Base-by-base conservation (phyloP, 2,113 vertebrate genomes). In the Larimichthys polyactis region DNA sequence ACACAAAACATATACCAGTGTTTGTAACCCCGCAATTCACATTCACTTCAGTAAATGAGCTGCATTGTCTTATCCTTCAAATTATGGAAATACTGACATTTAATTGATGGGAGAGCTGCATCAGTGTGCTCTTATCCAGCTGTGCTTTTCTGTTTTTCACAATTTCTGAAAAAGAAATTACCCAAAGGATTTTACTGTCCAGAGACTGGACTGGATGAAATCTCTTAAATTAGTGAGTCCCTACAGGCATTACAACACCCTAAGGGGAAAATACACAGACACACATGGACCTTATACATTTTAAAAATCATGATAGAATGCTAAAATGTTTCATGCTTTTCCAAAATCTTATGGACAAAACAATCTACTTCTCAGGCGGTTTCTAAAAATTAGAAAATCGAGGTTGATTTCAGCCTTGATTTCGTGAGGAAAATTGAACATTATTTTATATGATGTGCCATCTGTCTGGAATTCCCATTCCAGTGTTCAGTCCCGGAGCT, bases 61-160 rank as follows among this genome's bases (percentile, higher is more conserved):
- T 19, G 48, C 29, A 24, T 71, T 84, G 67, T 87, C 6, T 75
- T 70, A 49, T 60, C 11, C 52, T 75, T 71, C 12, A 22, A 73
- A 76, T 88, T 77, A 86, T 86, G 68, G 63, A 84, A 81, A 81
- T 79, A 69, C 55, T 84, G 83, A 83, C 82, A 78, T 87, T 82
- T 78, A 29, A 73, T 29, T 79, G 76, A 75, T 81, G 70, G 51
- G 54, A 73, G 75, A 76, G 58, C 66, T n/a, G 2, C 69, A 59
- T 6, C 44, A 16, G 27, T 62, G 51, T 67, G 74, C 27, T 80
- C 57, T 83, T 60, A 67, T 71, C 65, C 85, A 73, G 82, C 83
- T 82, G 72, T 66, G 77, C 69, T 75, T 78, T 69, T 88, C 70
- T 85, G 59, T 24, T 55, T n/a, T 71, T 74, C 51, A 55, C 3